Conservation (phyloP, 2,113 vertebrate genomes). For the Carettochelys insculpta region DNA sequence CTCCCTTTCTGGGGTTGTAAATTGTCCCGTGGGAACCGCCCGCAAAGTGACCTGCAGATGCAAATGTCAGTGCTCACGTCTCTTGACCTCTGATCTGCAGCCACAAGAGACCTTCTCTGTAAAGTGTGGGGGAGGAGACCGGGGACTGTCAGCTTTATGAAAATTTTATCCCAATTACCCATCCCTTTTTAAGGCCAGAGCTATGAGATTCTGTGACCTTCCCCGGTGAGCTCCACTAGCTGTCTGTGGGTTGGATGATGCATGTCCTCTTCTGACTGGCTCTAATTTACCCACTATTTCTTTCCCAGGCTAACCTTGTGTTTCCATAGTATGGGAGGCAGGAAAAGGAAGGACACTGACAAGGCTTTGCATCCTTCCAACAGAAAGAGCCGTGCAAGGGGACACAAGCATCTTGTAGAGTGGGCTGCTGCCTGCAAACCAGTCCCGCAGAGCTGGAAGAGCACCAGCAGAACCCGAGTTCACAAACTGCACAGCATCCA, state of each 20-base stretch:
- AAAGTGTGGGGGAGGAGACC: background rate
- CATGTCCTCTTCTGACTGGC: background rate
- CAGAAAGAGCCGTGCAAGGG: background rate
- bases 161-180: background rate
- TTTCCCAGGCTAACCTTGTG: background rate
- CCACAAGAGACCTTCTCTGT: background rate
- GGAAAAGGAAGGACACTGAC: no score
- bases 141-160: background rate
- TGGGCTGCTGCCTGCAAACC: background rate
- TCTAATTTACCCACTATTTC: background rate
- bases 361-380: background rate
- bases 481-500: background rate
- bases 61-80: background rate
- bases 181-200: background rate
- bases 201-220: background rate
- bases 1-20: background rate
- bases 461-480: background rate
- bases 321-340: background rate
- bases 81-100: background rate
- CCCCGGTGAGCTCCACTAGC: background rate
- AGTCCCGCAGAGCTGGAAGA: background rate
- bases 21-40: background rate
- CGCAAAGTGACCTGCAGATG: no score
- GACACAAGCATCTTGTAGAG: background rate
- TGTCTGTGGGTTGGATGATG: background rate